phyloP scores from a whole-genome alignment of 2,113 vertebrate genomes.

The Macquaria ambigua region DNA sequence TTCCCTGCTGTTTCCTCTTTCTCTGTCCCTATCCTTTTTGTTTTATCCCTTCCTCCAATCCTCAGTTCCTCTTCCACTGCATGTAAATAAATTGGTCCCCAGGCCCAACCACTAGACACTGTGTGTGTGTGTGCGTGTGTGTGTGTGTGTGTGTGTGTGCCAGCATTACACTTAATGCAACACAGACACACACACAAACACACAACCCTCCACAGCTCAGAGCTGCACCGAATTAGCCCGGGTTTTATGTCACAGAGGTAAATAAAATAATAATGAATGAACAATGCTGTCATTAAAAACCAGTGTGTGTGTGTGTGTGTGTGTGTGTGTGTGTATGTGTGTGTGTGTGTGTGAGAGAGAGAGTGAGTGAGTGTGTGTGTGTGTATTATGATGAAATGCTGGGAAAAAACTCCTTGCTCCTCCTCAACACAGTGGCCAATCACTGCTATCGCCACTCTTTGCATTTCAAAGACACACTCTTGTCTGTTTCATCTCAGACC shows the following conservation, averaged over 20 bases:
- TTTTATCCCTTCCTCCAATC: slow-evolving; percentile 64
- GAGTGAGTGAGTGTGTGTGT: slow-evolving; percentile 24
- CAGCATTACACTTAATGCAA: slow-evolving; percentile 23
- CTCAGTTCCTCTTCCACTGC: slow-evolving; percentile 74
- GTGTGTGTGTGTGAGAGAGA: slow-evolving; percentile 42
- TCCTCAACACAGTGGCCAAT: slow-evolving; percentile 72
- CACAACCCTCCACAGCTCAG: slow-evolving; percentile 59
- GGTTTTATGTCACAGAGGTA: slow-evolving; percentile 70
- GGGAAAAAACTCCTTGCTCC: slow-evolving; percentile 64
- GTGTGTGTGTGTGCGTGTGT: slow-evolving; percentile 17
- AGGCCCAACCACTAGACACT: slow-evolving; percentile 60
- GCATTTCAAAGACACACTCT: slow-evolving; percentile 84
- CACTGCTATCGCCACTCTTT: slow-evolving; percentile 73
- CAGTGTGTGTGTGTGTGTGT: slow-evolving; percentile 12
- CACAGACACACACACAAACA: slow-evolving; percentile 46
- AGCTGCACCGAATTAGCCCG: slow-evolving; percentile 65
- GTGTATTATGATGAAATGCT: slow-evolving; percentile 76
- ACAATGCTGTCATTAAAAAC: slow-evolving; percentile 73
- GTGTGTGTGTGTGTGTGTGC: slow-evolving; percentile 20
- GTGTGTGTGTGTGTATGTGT: slow-evolving; percentile 26
- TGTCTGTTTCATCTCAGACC: slow-evolving; percentile 80
- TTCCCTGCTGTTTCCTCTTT: slow-evolving; percentile 68
- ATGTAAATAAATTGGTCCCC: slow-evolving; percentile 87
- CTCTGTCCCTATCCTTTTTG: slow-evolving; percentile 54
- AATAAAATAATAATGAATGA: slow-evolving; percentile 79